Percentiles rank a stretch among this genome's conserved stretches.
Conservation (phyloP, 1,140 invertebrate species). For the Halictus rubicundus region DNA sequence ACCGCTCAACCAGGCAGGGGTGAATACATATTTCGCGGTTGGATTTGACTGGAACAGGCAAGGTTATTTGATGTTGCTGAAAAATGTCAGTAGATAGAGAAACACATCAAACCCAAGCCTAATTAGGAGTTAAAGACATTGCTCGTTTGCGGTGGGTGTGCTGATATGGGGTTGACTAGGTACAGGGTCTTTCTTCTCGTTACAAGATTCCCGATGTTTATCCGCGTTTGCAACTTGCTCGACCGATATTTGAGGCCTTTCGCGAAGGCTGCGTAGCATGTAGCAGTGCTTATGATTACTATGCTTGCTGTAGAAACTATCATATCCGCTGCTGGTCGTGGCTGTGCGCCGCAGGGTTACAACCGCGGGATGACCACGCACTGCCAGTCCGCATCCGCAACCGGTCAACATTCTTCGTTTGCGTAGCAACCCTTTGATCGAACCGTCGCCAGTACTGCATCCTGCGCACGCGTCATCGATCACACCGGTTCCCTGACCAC, state of each 20-base stretch:
- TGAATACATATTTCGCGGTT: too few species aligned
- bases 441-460: constrained; percentile 23
- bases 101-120: too few species aligned
- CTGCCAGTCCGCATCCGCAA: constrained; percentile 43
- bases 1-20: too few species aligned
- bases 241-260: neutral
- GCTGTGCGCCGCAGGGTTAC: constrained; percentile 54
- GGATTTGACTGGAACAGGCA: too few species aligned
- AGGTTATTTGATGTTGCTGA: too few species aligned
- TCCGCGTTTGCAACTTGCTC: neutral
- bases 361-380: constrained; percentile 33
- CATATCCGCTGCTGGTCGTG: constrained; percentile 71
- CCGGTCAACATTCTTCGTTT: constrained; percentile 33
- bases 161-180: neutral
- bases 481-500: constrained; percentile 32
- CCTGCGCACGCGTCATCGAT: constrained; percentile 40
- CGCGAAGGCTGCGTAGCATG: constrained; percentile 62
- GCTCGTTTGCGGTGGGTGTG: constrained; percentile 27
- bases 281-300: constrained; percentile 70
- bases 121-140: neutral
- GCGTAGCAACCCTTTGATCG: constrained; percentile 7
- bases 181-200: constrained; percentile 6
- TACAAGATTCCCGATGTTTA: neutral
- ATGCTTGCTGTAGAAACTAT: constrained; percentile 68
- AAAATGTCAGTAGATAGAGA: neutral